Conservation (phyloP, 1,140 invertebrate species). For the Neelides sp. region DNA sequence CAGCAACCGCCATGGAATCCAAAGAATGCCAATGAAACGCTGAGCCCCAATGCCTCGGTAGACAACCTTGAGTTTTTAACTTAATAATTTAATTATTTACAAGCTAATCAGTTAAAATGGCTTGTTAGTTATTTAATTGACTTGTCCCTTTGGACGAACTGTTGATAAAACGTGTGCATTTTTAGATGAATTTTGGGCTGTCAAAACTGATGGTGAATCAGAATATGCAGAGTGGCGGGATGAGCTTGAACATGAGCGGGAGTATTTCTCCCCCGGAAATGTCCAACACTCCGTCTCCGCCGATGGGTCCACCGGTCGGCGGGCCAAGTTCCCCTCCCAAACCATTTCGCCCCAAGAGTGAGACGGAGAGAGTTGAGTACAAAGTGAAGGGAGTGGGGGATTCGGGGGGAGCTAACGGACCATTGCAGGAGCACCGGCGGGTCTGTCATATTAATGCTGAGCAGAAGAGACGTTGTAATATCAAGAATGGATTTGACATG, state of each 20-base stretch:
- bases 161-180: neutral
- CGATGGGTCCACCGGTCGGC: slow-evolving; percentile 28
- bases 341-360: slow-evolving; percentile 33
- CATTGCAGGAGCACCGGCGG: slow-evolving; percentile 49
- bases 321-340: slow-evolving; percentile 32
- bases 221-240: neutral
- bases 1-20: slow-evolving; percentile 24
- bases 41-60: slow-evolving; percentile 28
- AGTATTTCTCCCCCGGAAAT: slow-evolving; percentile 26
- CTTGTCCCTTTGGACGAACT: neutral
- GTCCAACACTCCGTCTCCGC: slow-evolving; percentile 29
- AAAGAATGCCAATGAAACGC: slow-evolving; percentile 27
- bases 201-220: slow-evolving; percentile 17
- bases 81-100: neutral
- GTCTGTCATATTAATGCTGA: slow-evolving; percentile 91
- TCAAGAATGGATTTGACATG: slow-evolving; percentile 94
- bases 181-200: slow-evolving; percentile 27
- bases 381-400: slow-evolving; percentile 31
- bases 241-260: slow-evolving; percentile 10
- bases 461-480: slow-evolving; percentile 92
- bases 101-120: neutral
- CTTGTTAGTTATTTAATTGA: neutral
- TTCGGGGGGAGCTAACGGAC: neutral
- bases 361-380: slow-evolving; percentile 34
- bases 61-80: neutral